phyloP scores from a whole-genome alignment of 1,140 invertebrate species.

The Lepeophtheirus salmonis region DNA sequence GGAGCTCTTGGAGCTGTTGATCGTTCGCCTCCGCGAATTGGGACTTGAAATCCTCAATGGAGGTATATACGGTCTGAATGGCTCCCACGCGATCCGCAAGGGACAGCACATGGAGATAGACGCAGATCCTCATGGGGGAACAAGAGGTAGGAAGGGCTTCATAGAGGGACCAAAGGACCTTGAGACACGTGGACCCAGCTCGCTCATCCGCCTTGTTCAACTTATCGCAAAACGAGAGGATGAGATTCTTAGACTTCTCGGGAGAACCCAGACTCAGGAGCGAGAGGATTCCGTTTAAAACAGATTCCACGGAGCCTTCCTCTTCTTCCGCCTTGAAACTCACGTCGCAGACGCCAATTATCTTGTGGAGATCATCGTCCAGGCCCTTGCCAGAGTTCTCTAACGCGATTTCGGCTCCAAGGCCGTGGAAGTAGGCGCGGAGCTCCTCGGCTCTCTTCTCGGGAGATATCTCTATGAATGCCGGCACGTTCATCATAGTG shows the following conservation, averaged over 20 bases:
- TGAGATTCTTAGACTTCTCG: slow-evolving; percentile 70
- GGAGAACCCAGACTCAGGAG: slow-evolving; percentile 25
- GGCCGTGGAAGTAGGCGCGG: slow-evolving; percentile 62
- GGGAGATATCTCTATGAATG: slow-evolving; percentile 4
- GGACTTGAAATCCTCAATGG: not conserved
- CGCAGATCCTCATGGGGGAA: not conserved
- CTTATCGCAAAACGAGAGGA: slow-evolving; percentile 78
- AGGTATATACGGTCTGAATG: not conserved
- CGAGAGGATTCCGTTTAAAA: slow-evolving; percentile 44
- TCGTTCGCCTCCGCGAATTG: not conserved
- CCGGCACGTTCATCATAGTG: slow-evolving; percentile 11
- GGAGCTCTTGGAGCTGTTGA: not conserved
- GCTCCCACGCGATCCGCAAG: not conserved
- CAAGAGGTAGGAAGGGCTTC: not conserved
- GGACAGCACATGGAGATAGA: not conserved
- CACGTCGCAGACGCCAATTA: slow-evolving; percentile 76
- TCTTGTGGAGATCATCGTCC: slow-evolving; percentile 80
- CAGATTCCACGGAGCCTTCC: slow-evolving; percentile 44
- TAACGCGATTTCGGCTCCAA: slow-evolving; percentile 72
- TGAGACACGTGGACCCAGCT: not conserved
- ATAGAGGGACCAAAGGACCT: not conserved
- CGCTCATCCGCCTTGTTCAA: slow-evolving; percentile 48
- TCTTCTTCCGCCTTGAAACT: slow-evolving; percentile 47
- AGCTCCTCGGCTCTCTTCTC: slow-evolving; percentile 51
- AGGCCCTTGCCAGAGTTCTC: slow-evolving; percentile 72